Base-by-base conservation (phyloP, 2,113 vertebrate species). In the Hymenochirus boettgeri region DNA sequence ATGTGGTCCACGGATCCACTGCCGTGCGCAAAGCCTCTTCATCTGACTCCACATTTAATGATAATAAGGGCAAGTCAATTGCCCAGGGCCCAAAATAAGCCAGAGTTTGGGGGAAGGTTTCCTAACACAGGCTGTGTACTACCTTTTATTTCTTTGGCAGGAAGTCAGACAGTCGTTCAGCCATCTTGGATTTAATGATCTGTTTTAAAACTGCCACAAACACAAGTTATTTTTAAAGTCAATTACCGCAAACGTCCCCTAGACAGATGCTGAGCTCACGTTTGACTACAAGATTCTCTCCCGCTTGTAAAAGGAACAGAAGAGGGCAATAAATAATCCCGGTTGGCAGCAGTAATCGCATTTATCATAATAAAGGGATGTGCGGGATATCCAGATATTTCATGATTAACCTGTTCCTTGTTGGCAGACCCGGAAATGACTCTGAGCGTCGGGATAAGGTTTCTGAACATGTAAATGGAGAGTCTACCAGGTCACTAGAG, bases 141-240 rank as follows among this genome's bases (percentile, higher is more conserved):
- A 17, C 39, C n/a, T 21, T n/a, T 33, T n/a, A 22, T 33, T 65
- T 29, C 35, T 31, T 69, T 69, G 65, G 65, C 47, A 69, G 56
- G 35, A 18, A 50, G 56, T 51, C 65, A 69, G 56, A 18, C 57
- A 45, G 25, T 52, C 59, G 57, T 31, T 59, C 65, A 69, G 56
- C 56, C 45, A 53, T 69, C 33, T 52, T 69, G 56, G 47, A 60
- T 69, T 69, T 69, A 60, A 60, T 69, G 56, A 60, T 60, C 33
- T 60, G 47, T 45, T 59, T 69, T 69, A 69, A 69, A 69, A 29
- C 47, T 60, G 65, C 56, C 57, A 60, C 65, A 69, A 69, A 69
- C 55, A 69, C 18, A 60, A 60, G 46, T 69, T 60, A 42, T 53
- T 31, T 60, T 69, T 60, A 69, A 60, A 69, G 47, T 60, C 65